phyloP scores from a whole-genome alignment of 1,140 invertebrate species.

The Bacillus rossius region DNA sequence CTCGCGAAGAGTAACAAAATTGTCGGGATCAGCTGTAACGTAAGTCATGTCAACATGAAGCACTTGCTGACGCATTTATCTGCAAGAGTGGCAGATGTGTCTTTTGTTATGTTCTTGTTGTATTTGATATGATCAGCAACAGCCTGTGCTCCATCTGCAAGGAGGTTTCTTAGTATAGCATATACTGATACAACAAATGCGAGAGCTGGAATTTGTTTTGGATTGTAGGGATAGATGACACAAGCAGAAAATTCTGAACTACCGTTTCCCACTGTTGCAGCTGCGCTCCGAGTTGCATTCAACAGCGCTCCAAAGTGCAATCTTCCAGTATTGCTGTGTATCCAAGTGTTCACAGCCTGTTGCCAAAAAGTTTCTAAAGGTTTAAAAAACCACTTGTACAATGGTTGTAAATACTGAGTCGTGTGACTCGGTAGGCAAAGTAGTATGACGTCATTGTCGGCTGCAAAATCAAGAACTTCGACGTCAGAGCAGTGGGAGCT shows the following conservation, averaged over 20 bases:
- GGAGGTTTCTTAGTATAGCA: background rate
- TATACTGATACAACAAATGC: constrained; percentile 1
- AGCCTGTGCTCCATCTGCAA: background rate
- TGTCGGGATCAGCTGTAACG: background rate
- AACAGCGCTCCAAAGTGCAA: constrained; percentile 18
- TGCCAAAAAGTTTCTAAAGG: constrained; percentile 26
- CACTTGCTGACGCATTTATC: background rate
- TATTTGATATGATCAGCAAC: too few species aligned
- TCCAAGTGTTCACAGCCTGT: too few species aligned
- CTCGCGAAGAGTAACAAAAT: background rate
- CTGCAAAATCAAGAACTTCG: constrained; percentile 33
- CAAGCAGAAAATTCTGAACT: constrained; percentile 20
- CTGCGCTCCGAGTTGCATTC: constrained; percentile 20
- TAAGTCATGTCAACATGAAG: background rate
- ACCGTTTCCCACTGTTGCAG: constrained; percentile 20
- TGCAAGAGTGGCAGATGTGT: background rate
- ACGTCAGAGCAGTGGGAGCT: constrained; percentile 28
- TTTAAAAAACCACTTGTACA: constrained; percentile 34
- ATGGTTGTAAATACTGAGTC: constrained; percentile 36
- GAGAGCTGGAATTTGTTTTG: constrained; percentile 18
- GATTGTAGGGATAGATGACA: constrained; percentile 27
- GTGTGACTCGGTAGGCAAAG: constrained; percentile 38
- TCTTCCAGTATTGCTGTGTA: constrained; percentile 20
- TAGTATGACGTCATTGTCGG: constrained; percentile 35
- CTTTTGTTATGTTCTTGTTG: too few species aligned